Base-by-base conservation (phyloP, 1,140 invertebrate genomes). In the Cardiocondyla obscurior region DNA sequence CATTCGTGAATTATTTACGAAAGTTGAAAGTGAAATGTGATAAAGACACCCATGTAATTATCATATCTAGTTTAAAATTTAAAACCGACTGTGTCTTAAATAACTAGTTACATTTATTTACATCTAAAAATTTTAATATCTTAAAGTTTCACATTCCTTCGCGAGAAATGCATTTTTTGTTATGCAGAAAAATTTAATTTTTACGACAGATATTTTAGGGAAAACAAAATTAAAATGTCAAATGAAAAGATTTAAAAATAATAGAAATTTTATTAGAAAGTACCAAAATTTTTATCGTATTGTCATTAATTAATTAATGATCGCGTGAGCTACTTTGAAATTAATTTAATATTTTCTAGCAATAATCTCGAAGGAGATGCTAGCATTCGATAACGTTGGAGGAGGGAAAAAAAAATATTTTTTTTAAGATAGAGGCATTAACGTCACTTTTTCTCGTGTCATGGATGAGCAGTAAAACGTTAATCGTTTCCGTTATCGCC, bases 401-500 rank as follows among this genome's bases (percentile, higher is more conserved):
- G 67, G 55, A 12, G 60, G 42, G 67, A 69, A 12, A 14, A 3
- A 16, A 16, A 1, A 28, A 39, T 0, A 30, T 46, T 53, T 67
- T 72, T 77, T 79, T 42, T 1, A 3, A 28, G 33, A 79, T 79
- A 79, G 30, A 51, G 10, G 3, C 14, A 28, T 44, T 60, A 67
- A 30, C 12, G n/a, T 55, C 46, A 30, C 16, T 79, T 69, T 79
- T 69, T 69, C 6, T 55, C 16, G 10, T 67, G 62, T 53, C 10
- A 39, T 33, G 16, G 44, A 64, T 30, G 22, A 46, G 14, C 14
- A 64, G 28, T 16, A 39, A 79, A 67, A 69, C 49, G 12, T 42
- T 79, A 67, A 79, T 79, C 22, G 49, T 69, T 79, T 77, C 36
- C 36, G 58, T 76, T 76, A 76, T 76, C 58, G 8, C n/a, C 12